Evolutionary conservation across 2,113 vertebrate species (phyloP).

Genomic region (Ophthalmolycus amberensis): DNA sequence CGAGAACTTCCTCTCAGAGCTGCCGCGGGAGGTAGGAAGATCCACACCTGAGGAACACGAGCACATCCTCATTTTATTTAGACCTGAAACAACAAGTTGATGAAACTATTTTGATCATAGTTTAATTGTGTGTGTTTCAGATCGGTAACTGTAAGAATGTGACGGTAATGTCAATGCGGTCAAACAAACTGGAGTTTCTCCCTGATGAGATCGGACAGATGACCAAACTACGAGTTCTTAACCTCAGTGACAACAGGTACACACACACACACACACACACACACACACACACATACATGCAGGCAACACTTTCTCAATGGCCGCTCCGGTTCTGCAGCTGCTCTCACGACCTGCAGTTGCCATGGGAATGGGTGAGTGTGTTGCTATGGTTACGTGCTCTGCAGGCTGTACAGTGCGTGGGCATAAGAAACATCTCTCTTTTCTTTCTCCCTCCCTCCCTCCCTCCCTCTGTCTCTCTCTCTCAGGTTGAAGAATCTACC

Average conservation of each 20-base stretch:
- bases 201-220: constrained; percentile 99
- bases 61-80: neutral
- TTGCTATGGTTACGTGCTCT: constrained; percentile 70
- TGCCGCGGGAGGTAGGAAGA: constrained; percentile 92
- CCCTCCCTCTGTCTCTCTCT: constrained; percentile 28
- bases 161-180: constrained; percentile 97
- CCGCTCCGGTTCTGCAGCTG: constrained; percentile 17
- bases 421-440: constrained; percentile 59
- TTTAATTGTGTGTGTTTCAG: constrained; percentile 73
- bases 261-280: constrained; percentile 14
- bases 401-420: constrained; percentile 73
- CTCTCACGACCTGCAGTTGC: constrained; percentile 49
- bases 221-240: constrained; percentile 97
- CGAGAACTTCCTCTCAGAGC: constrained; percentile 95
- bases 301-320: constrained; percentile 65
- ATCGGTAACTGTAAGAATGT: constrained; percentile 98
- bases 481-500: constrained; percentile 96
- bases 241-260: constrained; percentile 98
- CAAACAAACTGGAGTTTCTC: constrained; percentile 97
- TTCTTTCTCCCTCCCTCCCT: constrained; percentile 23
- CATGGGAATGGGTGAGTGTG: constrained; percentile 67
- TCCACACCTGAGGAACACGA: neutral
- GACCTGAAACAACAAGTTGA: no score
- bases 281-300: neutral
- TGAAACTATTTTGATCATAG: neutral